Conservation (phyloP, 2,797 vertebrate species). For the Pseudopleuronectes americanus region DNA sequence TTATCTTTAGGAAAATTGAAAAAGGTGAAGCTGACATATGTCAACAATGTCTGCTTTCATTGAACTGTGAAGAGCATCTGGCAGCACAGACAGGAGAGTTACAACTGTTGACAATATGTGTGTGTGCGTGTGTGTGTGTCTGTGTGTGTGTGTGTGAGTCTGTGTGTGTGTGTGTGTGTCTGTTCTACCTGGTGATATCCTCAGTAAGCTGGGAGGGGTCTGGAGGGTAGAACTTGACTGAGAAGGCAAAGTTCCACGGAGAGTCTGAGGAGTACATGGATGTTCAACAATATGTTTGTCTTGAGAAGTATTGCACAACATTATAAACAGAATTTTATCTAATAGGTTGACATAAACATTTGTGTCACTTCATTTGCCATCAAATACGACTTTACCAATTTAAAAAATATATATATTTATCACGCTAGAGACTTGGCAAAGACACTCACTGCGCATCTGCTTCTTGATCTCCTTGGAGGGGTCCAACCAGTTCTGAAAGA, state of each 20-base stretch:
- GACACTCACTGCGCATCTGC: constrained; percentile 96
- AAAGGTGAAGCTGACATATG: constrained; percentile 19
- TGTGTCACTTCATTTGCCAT: constrained; percentile 1
- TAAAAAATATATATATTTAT: constrained; percentile 17
- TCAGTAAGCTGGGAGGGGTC: constrained; percentile 97
- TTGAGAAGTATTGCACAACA: background rate
- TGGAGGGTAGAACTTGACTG: constrained; percentile 98
- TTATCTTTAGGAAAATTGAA: constrained; percentile 25
- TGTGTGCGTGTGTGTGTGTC: constrained; percentile 2
- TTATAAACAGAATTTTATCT: background rate
- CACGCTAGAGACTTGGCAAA: constrained; percentile 18
- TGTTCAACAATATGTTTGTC: background rate
- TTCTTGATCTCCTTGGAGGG: constrained; percentile 99
- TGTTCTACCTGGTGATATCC: constrained; percentile 93
- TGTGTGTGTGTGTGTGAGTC: too few relatives aligned
- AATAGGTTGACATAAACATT: constrained; percentile 1
- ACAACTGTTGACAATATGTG: background rate
- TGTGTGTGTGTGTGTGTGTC: background rate
- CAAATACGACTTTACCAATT: constrained; percentile 21
- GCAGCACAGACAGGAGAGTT: constrained; percentile 32
- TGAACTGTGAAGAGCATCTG: constrained; percentile 30
- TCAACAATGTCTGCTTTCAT: constrained; percentile 34
- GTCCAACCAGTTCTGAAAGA: constrained; percentile 97
- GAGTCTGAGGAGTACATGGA: constrained; percentile 80
- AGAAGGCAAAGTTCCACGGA: constrained; percentile 94